phyloP scores from a whole-genome alignment of 2,113 vertebrate species.

The Salminus brasiliensis region DNA sequence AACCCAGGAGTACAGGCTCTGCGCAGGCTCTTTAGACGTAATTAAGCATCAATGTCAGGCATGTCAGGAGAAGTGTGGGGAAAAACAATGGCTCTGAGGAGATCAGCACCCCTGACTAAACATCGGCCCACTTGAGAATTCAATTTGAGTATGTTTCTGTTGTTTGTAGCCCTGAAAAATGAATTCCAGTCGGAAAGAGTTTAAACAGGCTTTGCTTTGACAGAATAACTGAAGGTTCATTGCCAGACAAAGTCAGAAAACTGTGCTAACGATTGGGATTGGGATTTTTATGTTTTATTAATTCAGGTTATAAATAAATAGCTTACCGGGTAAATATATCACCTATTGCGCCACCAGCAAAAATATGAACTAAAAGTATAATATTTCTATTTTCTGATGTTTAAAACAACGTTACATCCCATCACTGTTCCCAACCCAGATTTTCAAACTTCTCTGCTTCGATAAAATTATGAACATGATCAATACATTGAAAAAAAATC shows the following conservation, averaged over 20 bases:
- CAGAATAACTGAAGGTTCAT: background rate
- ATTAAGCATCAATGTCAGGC: constrained; percentile 75
- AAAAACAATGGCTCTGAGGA: constrained; percentile 53
- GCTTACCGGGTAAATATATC: too few relatives aligned
- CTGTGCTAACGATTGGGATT: background rate
- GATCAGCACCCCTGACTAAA: constrained; percentile 36
- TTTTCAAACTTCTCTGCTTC: too few relatives aligned
- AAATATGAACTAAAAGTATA: too few relatives aligned
- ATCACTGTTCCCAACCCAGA: too few relatives aligned
- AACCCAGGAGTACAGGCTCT: constrained; percentile 66
- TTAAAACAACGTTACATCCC: too few relatives aligned
- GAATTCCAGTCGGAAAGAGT: background rate
- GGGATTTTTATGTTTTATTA: too few relatives aligned
- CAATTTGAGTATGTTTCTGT: background rate
- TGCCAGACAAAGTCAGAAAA: background rate
- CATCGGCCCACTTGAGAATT: constrained; percentile 9
- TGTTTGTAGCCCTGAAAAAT: background rate
- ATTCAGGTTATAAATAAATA: too few relatives aligned
- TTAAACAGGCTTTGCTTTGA: background rate
- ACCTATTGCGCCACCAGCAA: too few relatives aligned
- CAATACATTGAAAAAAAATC: too few relatives aligned
- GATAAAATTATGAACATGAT: too few relatives aligned
- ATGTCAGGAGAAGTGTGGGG: constrained; percentile 61
- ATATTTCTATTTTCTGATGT: too few relatives aligned
- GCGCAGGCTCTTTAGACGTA: constrained; percentile 70